phyloP scores from a whole-genome alignment of 1,140 invertebrate species.

The Platorchestia sp. region DNA sequence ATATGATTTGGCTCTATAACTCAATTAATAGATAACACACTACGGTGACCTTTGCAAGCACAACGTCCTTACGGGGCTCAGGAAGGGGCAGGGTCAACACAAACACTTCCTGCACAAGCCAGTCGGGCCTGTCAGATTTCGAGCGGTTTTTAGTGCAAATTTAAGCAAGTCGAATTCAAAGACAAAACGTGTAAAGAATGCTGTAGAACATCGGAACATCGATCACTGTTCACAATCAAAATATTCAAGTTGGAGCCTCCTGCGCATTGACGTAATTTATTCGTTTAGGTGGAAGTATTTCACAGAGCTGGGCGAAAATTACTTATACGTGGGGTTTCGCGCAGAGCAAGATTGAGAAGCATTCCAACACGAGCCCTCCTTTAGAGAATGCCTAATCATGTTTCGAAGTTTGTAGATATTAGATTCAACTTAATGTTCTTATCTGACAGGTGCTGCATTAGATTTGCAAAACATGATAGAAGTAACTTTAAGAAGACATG shows the following conservation, averaged over 20 bases:
- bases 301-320: no score
- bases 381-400: no score
- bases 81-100: background rate
- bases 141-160: background rate
- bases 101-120: background rate
- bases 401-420: background rate
- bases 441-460: background rate
- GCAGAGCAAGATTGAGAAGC: no score
- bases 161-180: background rate
- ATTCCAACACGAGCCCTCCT: no score
- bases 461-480: background rate
- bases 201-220: no score
- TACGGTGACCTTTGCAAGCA: background rate
- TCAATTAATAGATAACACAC: background rate
- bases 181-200: background rate
- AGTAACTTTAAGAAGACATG: background rate
- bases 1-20: background rate
- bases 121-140: background rate
- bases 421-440: background rate
- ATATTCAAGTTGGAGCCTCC: no score
- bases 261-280: no score
- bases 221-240: no score
- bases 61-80: background rate
- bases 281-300: no score
- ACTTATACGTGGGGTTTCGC: no score